phyloP scores from a whole-genome alignment of 1,140 invertebrate species.

The Orius insidiosus region DNA sequence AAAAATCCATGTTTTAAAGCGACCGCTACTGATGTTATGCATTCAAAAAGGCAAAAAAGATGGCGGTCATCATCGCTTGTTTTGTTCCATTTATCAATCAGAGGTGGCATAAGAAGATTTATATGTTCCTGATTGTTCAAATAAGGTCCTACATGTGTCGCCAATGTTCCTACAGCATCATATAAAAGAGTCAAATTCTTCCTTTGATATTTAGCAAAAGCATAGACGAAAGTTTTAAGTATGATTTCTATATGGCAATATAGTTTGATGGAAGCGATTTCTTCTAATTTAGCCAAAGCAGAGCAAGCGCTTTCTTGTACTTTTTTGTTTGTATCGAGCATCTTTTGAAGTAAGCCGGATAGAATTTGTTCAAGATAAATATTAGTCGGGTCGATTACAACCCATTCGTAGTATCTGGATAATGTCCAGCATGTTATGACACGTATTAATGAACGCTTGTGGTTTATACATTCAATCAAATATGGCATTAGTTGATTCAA shows the following conservation, averaged over 20 bases:
- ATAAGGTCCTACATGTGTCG: constrained; percentile 93
- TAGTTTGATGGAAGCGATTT: constrained; percentile 96
- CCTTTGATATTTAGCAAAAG: constrained; percentile 88
- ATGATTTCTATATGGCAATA: constrained; percentile 95
- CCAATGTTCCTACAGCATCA: constrained; percentile 94
- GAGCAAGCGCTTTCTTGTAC: constrained; percentile 99
- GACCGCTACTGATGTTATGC: constrained; percentile 92
- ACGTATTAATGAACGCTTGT: constrained; percentile 89
- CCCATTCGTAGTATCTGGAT: constrained; percentile 94
- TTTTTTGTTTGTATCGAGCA: constrained; percentile 92
- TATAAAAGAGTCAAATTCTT: constrained; percentile 97
- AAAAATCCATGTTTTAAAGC: constrained; percentile 93
- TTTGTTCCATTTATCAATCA: constrained; percentile 97
- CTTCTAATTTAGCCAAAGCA: constrained; percentile 95
- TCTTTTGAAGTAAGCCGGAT: constrained; percentile 73
- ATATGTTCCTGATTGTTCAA: constrained; percentile 94
- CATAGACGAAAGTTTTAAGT: constrained; percentile 91
- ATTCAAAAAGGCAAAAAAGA: constrained; percentile 91
- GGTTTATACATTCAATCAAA: constrained; percentile 76
- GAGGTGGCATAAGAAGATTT: constrained; percentile 88
- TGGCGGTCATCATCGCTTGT: constrained; percentile 97
- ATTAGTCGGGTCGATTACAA: constrained; percentile 85
- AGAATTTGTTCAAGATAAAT: constrained; percentile 84
- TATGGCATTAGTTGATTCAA: constrained; percentile 91
- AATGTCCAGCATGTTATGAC: constrained; percentile 99